A percentile compares a stretch with the other conserved stretches of the same genome.
phyloP scores from a whole-genome alignment of 2,888 invertebrate genomes.

The Campaea margaritaria region DNA sequence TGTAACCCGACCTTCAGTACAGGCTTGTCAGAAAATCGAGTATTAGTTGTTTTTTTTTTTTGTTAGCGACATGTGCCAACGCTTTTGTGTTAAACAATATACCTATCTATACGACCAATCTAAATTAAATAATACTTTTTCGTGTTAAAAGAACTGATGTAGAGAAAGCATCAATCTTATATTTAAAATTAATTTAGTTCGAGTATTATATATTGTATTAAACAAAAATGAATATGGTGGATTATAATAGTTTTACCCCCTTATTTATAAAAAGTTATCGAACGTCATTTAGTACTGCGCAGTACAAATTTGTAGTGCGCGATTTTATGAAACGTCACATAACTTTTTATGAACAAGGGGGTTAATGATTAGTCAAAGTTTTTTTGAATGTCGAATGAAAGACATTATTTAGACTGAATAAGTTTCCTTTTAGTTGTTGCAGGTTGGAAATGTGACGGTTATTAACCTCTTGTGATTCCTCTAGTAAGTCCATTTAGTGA shows the following conservation, averaged over 20 bases:
- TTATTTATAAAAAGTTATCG: too few relatives aligned
- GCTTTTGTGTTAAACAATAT: slow-evolving; percentile 52
- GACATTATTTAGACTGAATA: slow-evolving; percentile 83
- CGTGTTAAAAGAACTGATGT: slow-evolving; percentile 65
- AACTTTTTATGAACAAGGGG: too few relatives aligned
- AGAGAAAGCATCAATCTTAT: slow-evolving; percentile 60
- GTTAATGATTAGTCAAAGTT: slow-evolving; percentile 71
- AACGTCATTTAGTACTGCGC: too few relatives aligned
- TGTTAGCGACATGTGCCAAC: slow-evolving; percentile 61
- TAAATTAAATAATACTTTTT: slow-evolving; percentile 46
- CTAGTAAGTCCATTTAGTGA: slow-evolving; percentile 63
- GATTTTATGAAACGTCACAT: too few relatives aligned
- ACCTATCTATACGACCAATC: slow-evolving; percentile 60
- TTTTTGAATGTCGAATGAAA: slow-evolving; percentile 73
- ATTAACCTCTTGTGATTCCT: slow-evolving; percentile 61
- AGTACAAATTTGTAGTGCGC: too few relatives aligned
- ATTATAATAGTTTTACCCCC: slow-evolving; percentile 46
- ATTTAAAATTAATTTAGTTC: slow-evolving; percentile 70
- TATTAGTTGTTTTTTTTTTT: slow-evolving; percentile 33
- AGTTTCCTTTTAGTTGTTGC: slow-evolving; percentile 70
- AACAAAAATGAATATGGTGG: slow-evolving; percentile 45
- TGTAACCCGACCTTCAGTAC: too few relatives aligned
- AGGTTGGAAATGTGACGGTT: slow-evolving; percentile 46
- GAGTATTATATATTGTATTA: slow-evolving; percentile 59
- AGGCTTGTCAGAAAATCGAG: too few relatives aligned